phyloP scores from a whole-genome alignment of 2,797 vertebrate species.

The Ptychadena robeensis region DNA sequence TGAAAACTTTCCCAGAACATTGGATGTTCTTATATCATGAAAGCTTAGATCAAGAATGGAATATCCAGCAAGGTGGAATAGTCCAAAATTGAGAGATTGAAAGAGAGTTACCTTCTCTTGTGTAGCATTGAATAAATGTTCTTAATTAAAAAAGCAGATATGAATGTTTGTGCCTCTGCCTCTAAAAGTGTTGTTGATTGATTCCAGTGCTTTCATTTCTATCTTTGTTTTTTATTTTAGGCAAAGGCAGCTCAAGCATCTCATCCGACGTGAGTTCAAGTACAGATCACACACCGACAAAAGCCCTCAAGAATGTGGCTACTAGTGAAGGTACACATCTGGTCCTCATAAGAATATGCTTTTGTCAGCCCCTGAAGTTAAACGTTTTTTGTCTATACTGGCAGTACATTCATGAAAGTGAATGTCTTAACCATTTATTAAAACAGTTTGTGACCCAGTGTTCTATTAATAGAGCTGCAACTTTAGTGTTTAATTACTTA shows the following conservation, averaged over 20 bases:
- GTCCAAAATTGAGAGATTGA: too few species aligned
- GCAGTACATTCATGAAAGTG: constrained; percentile 40
- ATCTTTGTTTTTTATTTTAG: constrained; percentile 72
- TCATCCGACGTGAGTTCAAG: constrained; percentile 98
- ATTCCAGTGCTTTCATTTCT: not conserved
- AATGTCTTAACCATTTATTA: not conserved
- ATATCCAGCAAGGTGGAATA: too few species aligned
- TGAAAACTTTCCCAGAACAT: too few species aligned
- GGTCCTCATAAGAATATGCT: constrained; percentile 77
- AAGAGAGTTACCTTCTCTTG: too few species aligned
- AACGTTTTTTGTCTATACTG: constrained; percentile 72
- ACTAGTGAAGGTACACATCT: constrained; percentile 95
- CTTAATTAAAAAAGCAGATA: not conserved
- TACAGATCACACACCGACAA: constrained; percentile 95
- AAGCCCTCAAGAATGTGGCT: constrained; percentile 94
- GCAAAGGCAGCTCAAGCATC: constrained; percentile 99
- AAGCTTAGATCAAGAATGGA: too few species aligned
- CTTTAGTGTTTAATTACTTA: not conserved
- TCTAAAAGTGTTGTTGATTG: not conserved
- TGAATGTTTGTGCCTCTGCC: not conserved
- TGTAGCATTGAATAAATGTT: not conserved
- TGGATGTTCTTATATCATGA: too few species aligned
- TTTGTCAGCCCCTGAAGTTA: constrained; percentile 64
- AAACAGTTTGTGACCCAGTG: not conserved
- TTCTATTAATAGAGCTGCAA: constrained; percentile 3